These are phyloP conservation scores for Mesembrinibis cayennensis DNA, from an alignment of 2,113 vertebrate species.

Conservation along the genomic window DNA sequence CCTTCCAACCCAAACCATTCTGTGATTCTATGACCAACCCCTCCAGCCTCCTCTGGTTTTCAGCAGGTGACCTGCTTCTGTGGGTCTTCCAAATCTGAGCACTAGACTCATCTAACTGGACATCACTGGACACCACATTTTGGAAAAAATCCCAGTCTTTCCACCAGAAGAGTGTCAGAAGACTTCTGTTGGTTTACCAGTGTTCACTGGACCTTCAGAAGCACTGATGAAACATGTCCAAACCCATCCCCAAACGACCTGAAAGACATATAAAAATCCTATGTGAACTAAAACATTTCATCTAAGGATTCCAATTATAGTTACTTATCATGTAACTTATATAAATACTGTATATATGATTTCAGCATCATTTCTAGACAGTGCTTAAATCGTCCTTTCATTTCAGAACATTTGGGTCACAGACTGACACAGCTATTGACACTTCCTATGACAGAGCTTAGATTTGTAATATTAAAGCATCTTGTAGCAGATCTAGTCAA, in stretches of 20 bases:
- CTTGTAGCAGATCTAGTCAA: not conserved
- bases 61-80: not conserved
- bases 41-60: not conserved
- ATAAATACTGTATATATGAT: not conserved
- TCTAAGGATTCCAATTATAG: not conserved
- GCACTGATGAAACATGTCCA: not conserved
- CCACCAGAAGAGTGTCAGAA: not conserved
- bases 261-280: not conserved
- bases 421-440: not conserved
- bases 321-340: not conserved
- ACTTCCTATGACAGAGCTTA: not conserved
- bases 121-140: not conserved
- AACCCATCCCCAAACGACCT: not conserved
- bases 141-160: not conserved
- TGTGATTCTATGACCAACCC: not conserved
- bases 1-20: not conserved
- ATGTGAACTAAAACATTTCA: not conserved
- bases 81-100: not conserved
- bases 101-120: not conserved
- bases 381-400: not conserved
- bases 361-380: not conserved
- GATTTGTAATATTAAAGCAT: not conserved
- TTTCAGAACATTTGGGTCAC: not conserved
- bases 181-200: not conserved
- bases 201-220: not conserved